phyloP scores from a whole-genome alignment of 2,888 invertebrate genomes.

The Stegana nigrithorax region DNA sequence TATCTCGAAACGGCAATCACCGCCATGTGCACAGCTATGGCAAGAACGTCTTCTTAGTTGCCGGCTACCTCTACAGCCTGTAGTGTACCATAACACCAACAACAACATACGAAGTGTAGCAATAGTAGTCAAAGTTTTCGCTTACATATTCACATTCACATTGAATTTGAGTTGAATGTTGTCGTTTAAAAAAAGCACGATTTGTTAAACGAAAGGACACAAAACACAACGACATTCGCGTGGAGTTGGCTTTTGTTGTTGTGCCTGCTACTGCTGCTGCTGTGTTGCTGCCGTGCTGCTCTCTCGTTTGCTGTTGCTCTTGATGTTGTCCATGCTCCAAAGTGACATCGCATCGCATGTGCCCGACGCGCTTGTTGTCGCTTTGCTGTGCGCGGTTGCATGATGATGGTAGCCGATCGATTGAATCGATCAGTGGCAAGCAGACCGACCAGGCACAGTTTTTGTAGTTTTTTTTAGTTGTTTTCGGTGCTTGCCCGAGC shows the following conservation, averaged over 20 bases:
- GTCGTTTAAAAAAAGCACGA: conserved; percentile 60
- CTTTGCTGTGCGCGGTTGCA: conserved; percentile 58
- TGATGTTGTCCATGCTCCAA: not conserved
- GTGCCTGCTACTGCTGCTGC: not conserved
- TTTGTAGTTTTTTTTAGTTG: not conserved
- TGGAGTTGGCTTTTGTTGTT: too few species aligned
- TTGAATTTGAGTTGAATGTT: conserved; percentile 3
- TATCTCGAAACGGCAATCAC: conserved; percentile 61
- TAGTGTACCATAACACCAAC: not conserved
- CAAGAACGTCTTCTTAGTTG: too few species aligned
- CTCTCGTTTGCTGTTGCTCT: not conserved
- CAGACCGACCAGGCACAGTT: not conserved
- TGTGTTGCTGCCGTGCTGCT: not conserved
- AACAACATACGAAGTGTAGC: not conserved
- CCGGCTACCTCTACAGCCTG: not conserved
- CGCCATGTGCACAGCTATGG: conserved; percentile 36
- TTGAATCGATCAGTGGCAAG: conserved; percentile 57
- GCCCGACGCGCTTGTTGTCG: not conserved
- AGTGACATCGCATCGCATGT: not conserved
- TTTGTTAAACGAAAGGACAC: conserved; percentile 57
- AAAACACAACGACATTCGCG: too few species aligned
- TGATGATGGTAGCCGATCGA: conserved; percentile 58
- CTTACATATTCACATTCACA: not conserved
- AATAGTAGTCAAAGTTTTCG: conserved; percentile 12
- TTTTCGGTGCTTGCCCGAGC: not conserved